phyloP scores from a whole-genome alignment of 2,113 vertebrate genomes.

The Chaenocephalus aceratus region DNA sequence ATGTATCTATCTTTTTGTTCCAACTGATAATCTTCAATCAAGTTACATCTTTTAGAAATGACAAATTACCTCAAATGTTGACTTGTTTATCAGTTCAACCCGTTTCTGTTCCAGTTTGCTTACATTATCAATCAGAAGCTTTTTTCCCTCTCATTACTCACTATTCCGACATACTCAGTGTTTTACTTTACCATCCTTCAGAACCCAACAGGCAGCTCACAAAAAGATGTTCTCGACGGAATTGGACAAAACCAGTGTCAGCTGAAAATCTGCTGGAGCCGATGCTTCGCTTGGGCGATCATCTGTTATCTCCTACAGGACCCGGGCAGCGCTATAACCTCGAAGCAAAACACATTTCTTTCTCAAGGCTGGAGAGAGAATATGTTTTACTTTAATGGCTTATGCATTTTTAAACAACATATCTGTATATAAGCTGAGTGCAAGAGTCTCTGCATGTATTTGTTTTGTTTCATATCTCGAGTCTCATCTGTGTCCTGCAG shows the following conservation, averaged over 20 bases:
- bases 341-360: slow-evolving; percentile 31
- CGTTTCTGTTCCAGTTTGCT: not conserved
- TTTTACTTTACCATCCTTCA: slow-evolving; percentile 32
- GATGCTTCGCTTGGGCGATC: slow-evolving; percentile 50
- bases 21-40: not conserved
- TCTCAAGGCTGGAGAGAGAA: slow-evolving; percentile 33
- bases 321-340: slow-evolving; percentile 24
- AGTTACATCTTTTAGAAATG: too few species aligned
- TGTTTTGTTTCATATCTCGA: slow-evolving; percentile 17
- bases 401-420: slow-evolving; percentile 69
- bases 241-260: slow-evolving; percentile 61
- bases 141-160: not conserved
- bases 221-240: slow-evolving; percentile 58
- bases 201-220: slow-evolving; percentile 12
- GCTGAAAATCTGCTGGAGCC: slow-evolving; percentile 61
- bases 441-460: slow-evolving; percentile 23
- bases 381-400: slow-evolving; percentile 68
- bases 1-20: not conserved
- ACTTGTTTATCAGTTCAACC: too few species aligned
- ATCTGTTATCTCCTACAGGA: slow-evolving; percentile 46
- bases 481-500: slow-evolving; percentile 36
- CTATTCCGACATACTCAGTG: slow-evolving; percentile 1
- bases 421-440: slow-evolving; percentile 15
- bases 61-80: not conserved
- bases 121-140: slow-evolving; percentile 11